A percentile compares a stretch with the other conserved stretches of the same genome.
These are phyloP conservation scores for Eupithecia tripunctaria DNA, from an alignment of 2,888 invertebrate species.

Conservation along the genomic window DNA sequence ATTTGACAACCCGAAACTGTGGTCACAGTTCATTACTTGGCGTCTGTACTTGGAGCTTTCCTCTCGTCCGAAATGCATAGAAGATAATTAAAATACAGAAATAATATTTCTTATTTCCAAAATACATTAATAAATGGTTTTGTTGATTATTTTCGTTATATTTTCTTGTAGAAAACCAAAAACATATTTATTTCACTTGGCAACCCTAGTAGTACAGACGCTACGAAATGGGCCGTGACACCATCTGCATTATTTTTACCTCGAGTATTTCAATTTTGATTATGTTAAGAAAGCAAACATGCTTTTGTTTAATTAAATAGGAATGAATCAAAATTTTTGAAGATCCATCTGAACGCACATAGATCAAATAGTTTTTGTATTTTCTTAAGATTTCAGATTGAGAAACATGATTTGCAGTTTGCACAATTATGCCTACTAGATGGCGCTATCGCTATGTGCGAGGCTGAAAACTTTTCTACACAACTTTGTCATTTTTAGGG, in stretches of 20 bases:
- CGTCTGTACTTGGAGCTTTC: constrained; percentile 69
- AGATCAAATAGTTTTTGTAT: not conserved
- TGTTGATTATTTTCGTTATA: not conserved
- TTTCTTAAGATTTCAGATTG: not conserved
- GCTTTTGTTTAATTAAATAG: not conserved
- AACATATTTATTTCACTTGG: constrained; percentile 43
- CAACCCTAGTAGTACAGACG: constrained; percentile 65
- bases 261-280: not conserved
- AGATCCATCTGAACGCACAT: not conserved
- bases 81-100: not conserved
- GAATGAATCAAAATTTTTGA: not conserved
- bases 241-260: constrained; percentile 11
- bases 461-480: too few relatives aligned
- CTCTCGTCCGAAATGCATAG: not conserved
- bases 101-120: not conserved
- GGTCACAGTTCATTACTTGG: constrained; percentile 60
- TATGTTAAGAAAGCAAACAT: not conserved
- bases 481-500: too few relatives aligned
- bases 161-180: not conserved
- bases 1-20: constrained; percentile 74
- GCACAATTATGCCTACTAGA: not conserved
- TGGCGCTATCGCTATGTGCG: constrained; percentile 8
- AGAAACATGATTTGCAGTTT: not conserved
- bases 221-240: constrained; percentile 49
- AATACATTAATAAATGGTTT: not conserved